Evolutionary conservation across 1,140 invertebrate species (phyloP), one percentile per base, ranked within the genome.

Genomic region (Scaptomyza graminum): DNA sequence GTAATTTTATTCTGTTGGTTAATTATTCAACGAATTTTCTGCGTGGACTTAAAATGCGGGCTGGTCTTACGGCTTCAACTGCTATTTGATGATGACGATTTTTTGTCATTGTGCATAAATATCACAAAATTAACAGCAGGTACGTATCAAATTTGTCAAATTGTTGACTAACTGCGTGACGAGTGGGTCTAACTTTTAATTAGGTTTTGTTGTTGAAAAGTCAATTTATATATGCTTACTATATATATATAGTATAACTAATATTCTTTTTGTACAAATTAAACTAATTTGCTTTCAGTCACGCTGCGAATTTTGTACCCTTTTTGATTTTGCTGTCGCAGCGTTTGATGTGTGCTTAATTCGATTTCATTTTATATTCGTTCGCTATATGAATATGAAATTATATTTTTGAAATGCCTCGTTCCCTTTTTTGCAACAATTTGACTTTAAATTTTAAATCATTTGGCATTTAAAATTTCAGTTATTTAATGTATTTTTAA

Each of bases 1-100:
- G 72, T 83, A 76, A 83, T 83, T 83, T 83, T 67, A 84, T 84
- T 71, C 80, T 79, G 46, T 79, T 51, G 76, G 80, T 84, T 83
- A 83, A 83, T 83, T 83, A 83, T 83, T 72, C 80, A 84, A 55
- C 54, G 64, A 65, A 84, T 79, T 79, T 72, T 28, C 37, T 43
- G 41, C 15, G 34, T 56, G 15, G 25, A 13, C 57, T 46, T 43
- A 49, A 47, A 11, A 13, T 57, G 55, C 8, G 15, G 44, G 9
- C 12, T 31, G 60, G 43, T 6, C 8, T 31, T 51, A 37, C 34
- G 34, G 5, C 16, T 18, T 22, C 41, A 31, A 59, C 15, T 31
- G 52, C 12, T 22, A 56, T 81, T 81, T 80, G 77, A 80, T 79
- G 79, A 22, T 22, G 18, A 22, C 18, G 2, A 3, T 22, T 22